Base-by-base conservation (phyloP, 2,797 vertebrate genomes). In the Poeciliopsis infans region DNA sequence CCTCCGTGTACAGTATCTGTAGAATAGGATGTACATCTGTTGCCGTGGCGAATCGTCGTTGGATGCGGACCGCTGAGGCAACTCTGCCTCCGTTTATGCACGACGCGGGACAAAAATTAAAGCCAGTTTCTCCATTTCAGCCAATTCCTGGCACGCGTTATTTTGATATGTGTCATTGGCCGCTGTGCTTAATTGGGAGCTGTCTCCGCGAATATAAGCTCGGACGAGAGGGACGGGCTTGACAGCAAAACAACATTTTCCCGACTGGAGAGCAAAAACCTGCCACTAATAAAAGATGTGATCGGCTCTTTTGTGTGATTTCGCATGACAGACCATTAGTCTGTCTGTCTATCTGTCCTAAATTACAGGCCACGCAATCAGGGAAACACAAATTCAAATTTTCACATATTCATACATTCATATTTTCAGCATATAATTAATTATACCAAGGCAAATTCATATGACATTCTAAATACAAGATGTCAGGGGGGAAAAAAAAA, bases 181-280 rank as follows among this genome's bases (percentile, higher is more conserved):
- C 78, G 72, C 81, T 85, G 83, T 87, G 83, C 92, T 91, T 95
- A 95, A 94, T 94, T 95, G 92, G 92, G 85, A 87, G 92, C 89
- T 85, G 84, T 93, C 93, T 89, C 61, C 66, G 78, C 87, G 91
- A 91, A 92, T 84, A 89, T 82, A 78, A 87, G 86, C 82, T 85
- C 0, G 1, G 68, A 64, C 78, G 89, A 91, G 85, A 91, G 59
- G 75, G 85, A 91, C 87, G 85, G 77, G 46, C 85, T 61, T 92
- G 93, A 94, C 91, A 90, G 84, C 78, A 88, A 90, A 94, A 91
- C 89, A 94, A 90, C 88, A 90, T 90, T 90, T 87, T 83, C 84
- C 84, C 79, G 39, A 86, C 74, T 20, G 15, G 82, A 88, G 81
- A 90, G 85, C 66, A 88, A 87, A 94, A 91, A 91, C 74, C 85